Evolutionary conservation across 2,113 vertebrate species (phyloP).

Genomic region (Cariama cristata): DNA sequence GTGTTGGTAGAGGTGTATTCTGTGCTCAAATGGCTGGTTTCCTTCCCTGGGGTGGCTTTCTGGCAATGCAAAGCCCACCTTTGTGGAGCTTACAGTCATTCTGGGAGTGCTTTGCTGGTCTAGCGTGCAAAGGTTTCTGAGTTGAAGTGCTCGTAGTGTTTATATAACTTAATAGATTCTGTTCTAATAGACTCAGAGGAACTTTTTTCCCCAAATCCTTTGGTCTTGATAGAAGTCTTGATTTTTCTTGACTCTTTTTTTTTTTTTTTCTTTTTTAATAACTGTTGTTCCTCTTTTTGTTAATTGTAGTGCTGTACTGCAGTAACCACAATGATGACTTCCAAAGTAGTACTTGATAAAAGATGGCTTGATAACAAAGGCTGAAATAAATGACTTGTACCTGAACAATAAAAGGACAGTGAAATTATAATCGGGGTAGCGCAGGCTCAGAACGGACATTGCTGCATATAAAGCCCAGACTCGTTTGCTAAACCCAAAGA

Average conservation of each 20-base stretch:
- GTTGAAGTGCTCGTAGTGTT: not conserved
- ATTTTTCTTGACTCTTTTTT: not conserved
- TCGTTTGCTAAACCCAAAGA: not conserved
- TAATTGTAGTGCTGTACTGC: not conserved
- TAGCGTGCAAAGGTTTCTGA: not conserved
- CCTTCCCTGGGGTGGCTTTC: not conserved
- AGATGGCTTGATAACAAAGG: not conserved
- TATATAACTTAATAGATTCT: not conserved
- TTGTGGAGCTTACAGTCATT: not conserved
- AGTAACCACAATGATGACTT: not conserved
- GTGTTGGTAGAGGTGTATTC: not conserved
- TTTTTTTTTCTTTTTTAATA: no score
- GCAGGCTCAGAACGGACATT: not conserved
- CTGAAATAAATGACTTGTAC: not conserved
- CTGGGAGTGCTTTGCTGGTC: slow-evolving; percentile 13
- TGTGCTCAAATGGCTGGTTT: not conserved
- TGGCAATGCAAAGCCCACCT: not conserved
- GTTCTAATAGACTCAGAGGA: not conserved
- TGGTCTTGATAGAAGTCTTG: not conserved
- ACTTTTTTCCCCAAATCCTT: not conserved
- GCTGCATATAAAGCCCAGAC: not conserved
- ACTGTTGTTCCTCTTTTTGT: not conserved
- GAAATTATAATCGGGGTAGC: not conserved
- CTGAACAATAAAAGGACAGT: not conserved
- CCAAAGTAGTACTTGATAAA: not conserved